Conservation (phyloP, 2,797 vertebrate species). For the Champsocephalus esox region DNA sequence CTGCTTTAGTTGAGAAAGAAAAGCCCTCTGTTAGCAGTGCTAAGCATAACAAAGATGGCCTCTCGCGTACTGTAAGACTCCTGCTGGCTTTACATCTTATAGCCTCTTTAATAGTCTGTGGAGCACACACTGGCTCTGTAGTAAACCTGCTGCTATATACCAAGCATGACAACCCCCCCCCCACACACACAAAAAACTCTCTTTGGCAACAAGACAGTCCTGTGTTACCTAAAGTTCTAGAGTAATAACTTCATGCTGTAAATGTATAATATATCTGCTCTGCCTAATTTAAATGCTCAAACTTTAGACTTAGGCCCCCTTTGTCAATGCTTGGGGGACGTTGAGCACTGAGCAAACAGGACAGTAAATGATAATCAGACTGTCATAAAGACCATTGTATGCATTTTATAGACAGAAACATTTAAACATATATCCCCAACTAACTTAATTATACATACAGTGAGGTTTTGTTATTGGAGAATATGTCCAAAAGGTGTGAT, state of each 20-base stretch:
- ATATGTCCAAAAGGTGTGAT: no score
- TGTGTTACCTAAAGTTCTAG: neutral
- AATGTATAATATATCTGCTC: neutral
- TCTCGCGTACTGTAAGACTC: constrained; percentile 17
- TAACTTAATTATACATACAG: no score
- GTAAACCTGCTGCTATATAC: constrained; percentile 21
- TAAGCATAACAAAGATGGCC: constrained; percentile 10
- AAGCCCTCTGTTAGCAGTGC: neutral
- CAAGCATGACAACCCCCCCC: neutral
- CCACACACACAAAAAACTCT: neutral
- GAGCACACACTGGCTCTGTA: constrained; percentile 19
- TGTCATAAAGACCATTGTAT: neutral
- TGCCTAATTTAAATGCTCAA: neutral
- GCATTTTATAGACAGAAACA: neutral
- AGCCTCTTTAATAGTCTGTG: constrained; percentile 28
- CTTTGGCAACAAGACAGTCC: neutral
- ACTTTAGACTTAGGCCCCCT: neutral
- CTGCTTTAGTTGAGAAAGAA: neutral
- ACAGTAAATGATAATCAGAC: neutral
- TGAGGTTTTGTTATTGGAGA: no score
- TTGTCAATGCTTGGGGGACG: neutral
- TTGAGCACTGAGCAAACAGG: neutral
- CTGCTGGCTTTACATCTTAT: constrained; percentile 29
- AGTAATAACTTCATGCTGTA: neutral
- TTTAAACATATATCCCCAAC: no score